phyloP scores from a whole-genome alignment of 2,113 vertebrate species.

The Bolborhynchus lineola region DNA sequence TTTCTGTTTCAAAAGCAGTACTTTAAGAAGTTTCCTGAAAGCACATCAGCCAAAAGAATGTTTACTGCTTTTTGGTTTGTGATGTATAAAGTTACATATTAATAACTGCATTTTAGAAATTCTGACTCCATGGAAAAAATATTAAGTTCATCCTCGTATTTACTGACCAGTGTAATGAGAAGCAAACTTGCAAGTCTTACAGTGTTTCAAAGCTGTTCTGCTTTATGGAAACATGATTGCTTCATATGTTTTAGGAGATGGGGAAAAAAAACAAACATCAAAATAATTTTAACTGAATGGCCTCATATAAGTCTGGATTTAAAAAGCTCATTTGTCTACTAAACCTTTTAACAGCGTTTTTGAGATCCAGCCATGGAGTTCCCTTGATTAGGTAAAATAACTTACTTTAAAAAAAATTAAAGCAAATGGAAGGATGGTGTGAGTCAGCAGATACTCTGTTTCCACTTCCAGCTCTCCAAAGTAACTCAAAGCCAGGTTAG shows the following conservation, averaged over 20 bases:
- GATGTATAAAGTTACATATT: not conserved
- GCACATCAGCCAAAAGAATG: conserved; percentile 31
- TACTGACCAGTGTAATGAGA: conserved; percentile 7
- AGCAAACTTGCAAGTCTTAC: not conserved
- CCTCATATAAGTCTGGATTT: not conserved
- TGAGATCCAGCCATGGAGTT: not conserved
- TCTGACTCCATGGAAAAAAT: not conserved
- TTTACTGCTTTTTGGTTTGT: not conserved
- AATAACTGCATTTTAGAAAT: conserved; percentile 7
- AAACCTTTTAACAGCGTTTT: not conserved
- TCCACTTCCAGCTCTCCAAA: conserved; percentile 2
- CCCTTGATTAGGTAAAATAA: not conserved
- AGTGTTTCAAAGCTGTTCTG: conserved; percentile 12
- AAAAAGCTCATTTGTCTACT: not conserved
- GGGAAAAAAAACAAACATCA: not conserved
- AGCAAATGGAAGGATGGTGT: not conserved
- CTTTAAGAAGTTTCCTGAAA: not conserved
- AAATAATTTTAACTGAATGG: not conserved
- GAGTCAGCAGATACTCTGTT: not conserved
- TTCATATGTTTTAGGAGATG: not conserved
- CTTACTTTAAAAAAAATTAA: not conserved
- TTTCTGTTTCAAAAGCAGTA: not conserved
- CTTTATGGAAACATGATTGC: not conserved
- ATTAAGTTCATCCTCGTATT: conserved; percentile 16
- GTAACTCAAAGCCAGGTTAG: not conserved